Evolutionary conservation across 2,113 vertebrate genomes (phyloP), one percentile per base, ranked within the genome.

Genomic region (Engystomops pustulosus): DNA sequence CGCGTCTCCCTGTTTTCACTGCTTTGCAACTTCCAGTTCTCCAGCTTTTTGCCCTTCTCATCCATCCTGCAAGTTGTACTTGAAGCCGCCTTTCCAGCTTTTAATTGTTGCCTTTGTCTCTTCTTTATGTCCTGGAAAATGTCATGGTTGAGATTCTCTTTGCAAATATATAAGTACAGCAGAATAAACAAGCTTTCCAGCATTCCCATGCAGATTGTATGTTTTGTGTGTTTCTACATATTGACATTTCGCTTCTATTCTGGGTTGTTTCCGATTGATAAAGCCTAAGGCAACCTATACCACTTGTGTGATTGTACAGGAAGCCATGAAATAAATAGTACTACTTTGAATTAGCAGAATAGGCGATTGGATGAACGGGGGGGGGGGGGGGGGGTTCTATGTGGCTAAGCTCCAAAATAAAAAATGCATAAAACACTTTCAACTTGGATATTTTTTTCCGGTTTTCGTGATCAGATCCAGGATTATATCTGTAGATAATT

Each of bases 21-120:
- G 93, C 93, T 94, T 94, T 93, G 89, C 89, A 88, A 88, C 87
- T 10, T 80, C 86, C 87, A 91, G 87, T 7, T 83, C 62, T 88
- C 89, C 89, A 91, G 92, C 93, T 93, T 93, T 84, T 76, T 85
- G 74, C 45, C 27, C 6, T 6, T 0, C n/a, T n/a, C n/a, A 80
- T 69, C 72, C n/a, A 60, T 17, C 62, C 9, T 41, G 47, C 27
- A 34, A 27, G n/a, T 55, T 55, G 15, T 32, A 58, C 49, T 41
- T 71, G 49, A n/a, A 38, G 20, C 9, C 15, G 41, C 38, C 27
- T 53, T 34, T 53, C 27, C 32, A 55, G 47, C 65, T 55, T 70
- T 17, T 70, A 41, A n/a, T 18, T 71, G 49, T 81, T 38, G 78
- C 60, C 44, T 80, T 51, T 17, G 23, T 81, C 49, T 49, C 20